Evolutionary conservation across 2,113 vertebrate species (phyloP).

Genomic region (Ciconia boyciana): DNA sequence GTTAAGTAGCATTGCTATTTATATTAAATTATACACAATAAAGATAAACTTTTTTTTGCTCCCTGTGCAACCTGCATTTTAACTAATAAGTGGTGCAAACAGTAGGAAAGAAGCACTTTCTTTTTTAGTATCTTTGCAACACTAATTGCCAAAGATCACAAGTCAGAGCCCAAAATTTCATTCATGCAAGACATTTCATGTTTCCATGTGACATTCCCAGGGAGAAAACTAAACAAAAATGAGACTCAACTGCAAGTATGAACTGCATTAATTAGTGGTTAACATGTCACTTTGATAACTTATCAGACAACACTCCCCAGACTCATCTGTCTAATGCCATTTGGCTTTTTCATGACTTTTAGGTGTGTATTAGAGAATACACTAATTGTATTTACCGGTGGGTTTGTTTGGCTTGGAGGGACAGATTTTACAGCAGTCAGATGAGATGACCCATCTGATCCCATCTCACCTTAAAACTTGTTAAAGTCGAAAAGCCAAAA

Average conservation of each 20-base stretch:
- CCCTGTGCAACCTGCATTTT: not conserved
- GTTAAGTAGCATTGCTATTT: not conserved
- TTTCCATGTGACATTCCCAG: not conserved
- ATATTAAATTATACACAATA: not conserved
- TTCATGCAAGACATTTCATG: not conserved
- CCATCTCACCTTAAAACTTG: not conserved
- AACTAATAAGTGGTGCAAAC: not conserved
- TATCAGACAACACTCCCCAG: not conserved
- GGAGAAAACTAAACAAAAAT: slow-evolving; percentile 4
- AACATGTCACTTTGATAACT: not conserved
- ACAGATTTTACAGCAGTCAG: not conserved
- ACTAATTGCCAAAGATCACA: not conserved
- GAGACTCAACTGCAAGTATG: not conserved
- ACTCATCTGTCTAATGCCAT: not conserved
- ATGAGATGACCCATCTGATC: not conserved
- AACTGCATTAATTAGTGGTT: not conserved
- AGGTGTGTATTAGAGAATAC: not conserved
- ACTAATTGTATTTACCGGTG: not conserved
- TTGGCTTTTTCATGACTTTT: not conserved
- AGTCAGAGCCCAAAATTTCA: not conserved
- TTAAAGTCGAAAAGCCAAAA: not conserved
- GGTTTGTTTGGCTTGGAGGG: not conserved
- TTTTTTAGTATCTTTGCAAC: not conserved
- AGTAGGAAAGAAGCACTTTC: not conserved
- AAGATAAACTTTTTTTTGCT: not conserved